A percentile compares a stretch with the other conserved stretches of the same genome.
Conservation (phyloP, 2,888 invertebrate genomes). For the Meteorus colon region DNA sequence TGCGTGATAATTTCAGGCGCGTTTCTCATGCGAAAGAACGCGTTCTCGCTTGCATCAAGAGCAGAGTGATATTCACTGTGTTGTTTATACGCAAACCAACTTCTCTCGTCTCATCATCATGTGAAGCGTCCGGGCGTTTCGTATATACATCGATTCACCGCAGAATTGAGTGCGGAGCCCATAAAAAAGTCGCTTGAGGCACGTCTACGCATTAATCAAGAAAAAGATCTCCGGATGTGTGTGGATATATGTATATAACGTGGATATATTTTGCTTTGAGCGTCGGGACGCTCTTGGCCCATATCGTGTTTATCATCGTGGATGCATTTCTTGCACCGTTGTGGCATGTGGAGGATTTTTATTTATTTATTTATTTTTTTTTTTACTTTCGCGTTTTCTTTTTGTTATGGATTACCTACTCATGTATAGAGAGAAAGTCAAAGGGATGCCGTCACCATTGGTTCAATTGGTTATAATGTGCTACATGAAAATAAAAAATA, state of each 20-base stretch:
- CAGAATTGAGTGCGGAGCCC: conserved; percentile 13
- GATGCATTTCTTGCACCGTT: not conserved
- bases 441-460: not conserved
- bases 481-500: too few relatives aligned
- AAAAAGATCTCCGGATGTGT: conserved; percentile 19
- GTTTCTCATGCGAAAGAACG: conserved; percentile 16
- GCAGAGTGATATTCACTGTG: conserved; percentile 18
- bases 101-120: conserved; percentile 20
- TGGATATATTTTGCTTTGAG: not conserved
- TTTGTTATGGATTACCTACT: not conserved
- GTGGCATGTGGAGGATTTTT: not conserved
- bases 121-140: conserved; percentile 21
- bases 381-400: too few relatives aligned
- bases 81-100: not conserved
- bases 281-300: conserved; percentile 15
- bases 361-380: too few relatives aligned
- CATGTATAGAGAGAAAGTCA: not conserved
- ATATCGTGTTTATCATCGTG: conserved; percentile 3
- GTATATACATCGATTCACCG: conserved; percentile 24
- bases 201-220: conserved; percentile 27
- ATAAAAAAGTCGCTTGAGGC: conserved; percentile 18
- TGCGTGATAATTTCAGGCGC: conserved; percentile 31
- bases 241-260: not conserved
- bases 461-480: too few relatives aligned
- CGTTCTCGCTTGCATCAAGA: conserved; percentile 7